A percentile compares a stretch with the other conserved stretches of the same genome.
These are phyloP conservation scores for Apteryx owenii DNA, from an alignment of 2,113 vertebrate species.

Conservation along the genomic window DNA sequence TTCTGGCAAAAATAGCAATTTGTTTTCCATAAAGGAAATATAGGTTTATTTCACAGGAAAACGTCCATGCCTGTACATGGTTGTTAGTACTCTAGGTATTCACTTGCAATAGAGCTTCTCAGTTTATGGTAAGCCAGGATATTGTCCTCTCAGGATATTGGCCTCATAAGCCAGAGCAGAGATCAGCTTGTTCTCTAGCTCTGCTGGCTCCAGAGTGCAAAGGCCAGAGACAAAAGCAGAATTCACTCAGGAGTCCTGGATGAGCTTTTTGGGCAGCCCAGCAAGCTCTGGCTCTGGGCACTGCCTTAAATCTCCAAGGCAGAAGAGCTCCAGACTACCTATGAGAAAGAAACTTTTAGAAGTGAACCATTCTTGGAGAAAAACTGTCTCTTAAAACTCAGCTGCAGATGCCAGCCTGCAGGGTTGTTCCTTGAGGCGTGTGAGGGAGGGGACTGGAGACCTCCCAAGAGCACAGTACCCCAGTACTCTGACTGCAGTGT, in stretches of 20 bases:
- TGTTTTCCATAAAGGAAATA: background rate
- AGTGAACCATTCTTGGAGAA: background rate
- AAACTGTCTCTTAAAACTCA: background rate
- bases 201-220: background rate
- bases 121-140: background rate
- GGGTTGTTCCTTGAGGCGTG: background rate
- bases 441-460: background rate
- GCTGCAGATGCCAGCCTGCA: background rate
- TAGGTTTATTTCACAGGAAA: background rate
- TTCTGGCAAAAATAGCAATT: background rate
- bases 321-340: background rate
- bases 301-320: background rate
- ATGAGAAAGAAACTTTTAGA: background rate
- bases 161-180: background rate
- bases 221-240: background rate
- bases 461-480: accelerated
- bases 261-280: background rate
- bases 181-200: background rate
- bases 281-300: background rate
- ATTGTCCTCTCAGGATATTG: background rate
- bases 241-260: background rate
- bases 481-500: background rate
- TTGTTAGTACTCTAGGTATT: background rate
- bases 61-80: background rate
- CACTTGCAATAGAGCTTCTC: background rate